phyloP scores from a whole-genome alignment of 2,797 vertebrate species.

The Vultur gryphus region DNA sequence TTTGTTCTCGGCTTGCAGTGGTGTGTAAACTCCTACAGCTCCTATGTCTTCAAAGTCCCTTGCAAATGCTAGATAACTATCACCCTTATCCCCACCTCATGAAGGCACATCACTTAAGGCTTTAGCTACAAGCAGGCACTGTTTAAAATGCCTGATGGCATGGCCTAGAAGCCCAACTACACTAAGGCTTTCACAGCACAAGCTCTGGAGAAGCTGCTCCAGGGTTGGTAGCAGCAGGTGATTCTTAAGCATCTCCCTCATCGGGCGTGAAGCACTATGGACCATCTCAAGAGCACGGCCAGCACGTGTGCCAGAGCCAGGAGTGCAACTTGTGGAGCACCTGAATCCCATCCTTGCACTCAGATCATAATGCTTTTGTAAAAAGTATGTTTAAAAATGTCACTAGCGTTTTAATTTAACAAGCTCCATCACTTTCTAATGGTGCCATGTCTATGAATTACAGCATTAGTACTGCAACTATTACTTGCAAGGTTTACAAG shows the following conservation, averaged over 20 bases:
- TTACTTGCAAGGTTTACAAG: neutral
- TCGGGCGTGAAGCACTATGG: accelerated
- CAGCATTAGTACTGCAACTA: neutral
- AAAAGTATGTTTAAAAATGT: neutral
- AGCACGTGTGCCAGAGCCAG: neutral
- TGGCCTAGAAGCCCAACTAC: neutral
- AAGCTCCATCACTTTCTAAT: neutral
- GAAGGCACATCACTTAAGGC: neutral
- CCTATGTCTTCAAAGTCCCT: neutral
- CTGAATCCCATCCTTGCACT: neutral
- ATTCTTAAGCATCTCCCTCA: neutral
- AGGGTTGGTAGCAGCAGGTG: neutral
- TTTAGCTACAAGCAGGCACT: neutral
- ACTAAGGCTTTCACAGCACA: neutral
- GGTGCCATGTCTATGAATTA: neutral
- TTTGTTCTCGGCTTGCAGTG: neutral
- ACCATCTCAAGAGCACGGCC: neutral
- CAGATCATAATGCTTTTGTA: neutral
- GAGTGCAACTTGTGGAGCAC: neutral
- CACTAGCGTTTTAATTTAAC: neutral
- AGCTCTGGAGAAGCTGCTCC: neutral
- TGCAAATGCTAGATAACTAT: neutral
- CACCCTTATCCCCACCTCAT: neutral
- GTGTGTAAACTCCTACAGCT: neutral
- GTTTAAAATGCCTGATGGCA: neutral